Evolutionary conservation across 1,140 invertebrate species (phyloP).

Genomic region (Anadara kagoshimensis): DNA sequence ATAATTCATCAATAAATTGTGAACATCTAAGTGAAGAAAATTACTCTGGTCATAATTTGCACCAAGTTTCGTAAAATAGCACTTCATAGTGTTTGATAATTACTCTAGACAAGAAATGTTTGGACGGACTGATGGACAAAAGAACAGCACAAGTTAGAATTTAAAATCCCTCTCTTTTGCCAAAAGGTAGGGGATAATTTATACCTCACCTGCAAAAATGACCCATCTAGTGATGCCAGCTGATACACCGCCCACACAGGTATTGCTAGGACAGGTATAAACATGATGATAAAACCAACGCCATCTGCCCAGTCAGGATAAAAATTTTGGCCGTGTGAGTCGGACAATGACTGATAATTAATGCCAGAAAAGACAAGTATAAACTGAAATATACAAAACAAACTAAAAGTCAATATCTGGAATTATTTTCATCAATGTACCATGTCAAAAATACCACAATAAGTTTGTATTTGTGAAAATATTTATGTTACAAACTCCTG

Average conservation of each 20-base stretch:
- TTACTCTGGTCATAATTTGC: too few relatives aligned
- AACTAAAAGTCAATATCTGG: not conserved
- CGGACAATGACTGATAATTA: constrained; percentile 49
- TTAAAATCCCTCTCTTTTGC: too few relatives aligned
- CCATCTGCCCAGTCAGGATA: constrained; percentile 62
- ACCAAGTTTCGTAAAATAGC: too few relatives aligned
- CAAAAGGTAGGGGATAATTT: not conserved
- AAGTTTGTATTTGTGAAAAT: not conserved
- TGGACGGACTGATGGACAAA: too few relatives aligned
- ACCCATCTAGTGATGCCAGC: constrained; percentile 38
- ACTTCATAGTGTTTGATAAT: too few relatives aligned
- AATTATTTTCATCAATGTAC: not conserved
- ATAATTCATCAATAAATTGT: too few relatives aligned
- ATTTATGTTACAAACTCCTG: not conserved
- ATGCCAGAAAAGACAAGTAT: constrained; percentile 61
- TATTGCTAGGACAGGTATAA: constrained; percentile 54
- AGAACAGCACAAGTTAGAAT: too few relatives aligned
- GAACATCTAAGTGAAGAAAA: too few relatives aligned
- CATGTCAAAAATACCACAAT: not conserved
- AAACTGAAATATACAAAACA: constrained; percentile 54
- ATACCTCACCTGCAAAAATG: constrained; percentile 47
- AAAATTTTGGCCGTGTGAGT: constrained; percentile 34
- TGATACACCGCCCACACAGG: constrained; percentile 52
- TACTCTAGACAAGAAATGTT: too few relatives aligned
- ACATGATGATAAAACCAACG: constrained; percentile 56